Percentiles rank a stretch among this genome's conserved stretches.
These are phyloP conservation scores for Actinemys pallida DNA, from an alignment of 2,113 vertebrate species.

Conservation along the genomic window DNA sequence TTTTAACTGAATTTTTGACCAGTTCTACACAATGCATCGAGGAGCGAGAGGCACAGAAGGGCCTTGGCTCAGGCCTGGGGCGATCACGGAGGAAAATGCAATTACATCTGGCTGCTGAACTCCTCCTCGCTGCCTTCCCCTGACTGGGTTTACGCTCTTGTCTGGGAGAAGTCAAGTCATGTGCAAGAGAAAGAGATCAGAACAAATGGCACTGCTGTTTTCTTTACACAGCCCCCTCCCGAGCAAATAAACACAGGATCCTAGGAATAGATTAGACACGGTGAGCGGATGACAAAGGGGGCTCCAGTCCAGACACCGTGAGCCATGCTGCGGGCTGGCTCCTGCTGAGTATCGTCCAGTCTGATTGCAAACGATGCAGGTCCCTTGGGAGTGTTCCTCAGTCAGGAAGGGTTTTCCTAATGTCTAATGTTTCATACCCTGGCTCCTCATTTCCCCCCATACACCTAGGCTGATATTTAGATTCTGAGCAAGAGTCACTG, in stretches of 20 bases:
- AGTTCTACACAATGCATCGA: constrained; percentile 64
- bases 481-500: background rate
- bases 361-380: too few species aligned
- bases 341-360: background rate
- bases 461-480: background rate
- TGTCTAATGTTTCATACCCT: background rate
- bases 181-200: constrained; percentile 41
- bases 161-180: constrained; percentile 51
- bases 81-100: constrained; percentile 79
- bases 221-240: constrained; percentile 29
- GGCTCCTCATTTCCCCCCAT: background rate
- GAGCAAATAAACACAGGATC: background rate
- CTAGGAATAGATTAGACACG: background rate
- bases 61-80: constrained; percentile 51
- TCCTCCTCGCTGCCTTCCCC: constrained; percentile 66
- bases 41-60: constrained; percentile 43
- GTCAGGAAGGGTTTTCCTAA: background rate
- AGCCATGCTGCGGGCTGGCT: too few species aligned
- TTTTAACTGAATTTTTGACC: constrained; percentile 75
- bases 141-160: constrained; percentile 65
- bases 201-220: constrained; percentile 62
- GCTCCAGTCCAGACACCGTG: background rate
- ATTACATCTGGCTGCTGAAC: constrained; percentile 77
- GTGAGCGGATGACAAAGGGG: background rate
- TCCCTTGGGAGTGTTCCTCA: background rate